Evolutionary conservation across 2,113 vertebrate species (phyloP), one percentile per base, ranked within the genome.

Genomic region (Mobula birostris): DNA sequence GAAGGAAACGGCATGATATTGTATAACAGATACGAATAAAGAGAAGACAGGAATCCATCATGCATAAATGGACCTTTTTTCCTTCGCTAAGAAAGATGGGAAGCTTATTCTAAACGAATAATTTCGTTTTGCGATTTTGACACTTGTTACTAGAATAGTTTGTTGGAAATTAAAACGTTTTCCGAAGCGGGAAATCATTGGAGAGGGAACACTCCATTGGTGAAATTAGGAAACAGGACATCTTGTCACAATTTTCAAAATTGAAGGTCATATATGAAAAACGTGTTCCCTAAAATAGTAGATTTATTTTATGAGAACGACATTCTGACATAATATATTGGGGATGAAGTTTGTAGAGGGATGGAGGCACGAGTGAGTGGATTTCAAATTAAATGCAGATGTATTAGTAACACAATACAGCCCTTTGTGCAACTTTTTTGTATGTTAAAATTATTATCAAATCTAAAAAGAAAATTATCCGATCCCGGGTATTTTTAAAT

Each of bases 351-450:
- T 93, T 93, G 21, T 40, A 74, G 19, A 56, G 21, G n/a, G 36
- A 92, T 74, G 40, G 70, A 74, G 36, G 40, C 70, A 93, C 68
- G 48, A 93, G 29, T 56, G 40, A 74, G 66, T 72, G 58, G 82
- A 93, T 74, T 93, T 93, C 68, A 93, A 93, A 93, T 93, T 32
- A 70, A 74, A 12, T 93, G 90, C 90, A 93, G 90, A 93, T 93
- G 91, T 93, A 93, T 74, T 93, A 36, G 68, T 93, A 74, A 93
- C 74, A 93, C 91, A 93, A 76, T 40, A 32, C 91, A 74, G 91
- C 7, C 68, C 68, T 76, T 93, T 93, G 91, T 93, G 68, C 40
- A 76, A 93, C 36, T 93, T 74, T 93, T 74, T 93, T 93, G 91
- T 36, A 93, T 74, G 91, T 93, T 74, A 74, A 93, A 74, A 93